These are phyloP conservation scores for Beroe forskalii DNA, from an alignment of 37 sponge, comb jelly and placozoan species.

Conservation along the genomic window DNA sequence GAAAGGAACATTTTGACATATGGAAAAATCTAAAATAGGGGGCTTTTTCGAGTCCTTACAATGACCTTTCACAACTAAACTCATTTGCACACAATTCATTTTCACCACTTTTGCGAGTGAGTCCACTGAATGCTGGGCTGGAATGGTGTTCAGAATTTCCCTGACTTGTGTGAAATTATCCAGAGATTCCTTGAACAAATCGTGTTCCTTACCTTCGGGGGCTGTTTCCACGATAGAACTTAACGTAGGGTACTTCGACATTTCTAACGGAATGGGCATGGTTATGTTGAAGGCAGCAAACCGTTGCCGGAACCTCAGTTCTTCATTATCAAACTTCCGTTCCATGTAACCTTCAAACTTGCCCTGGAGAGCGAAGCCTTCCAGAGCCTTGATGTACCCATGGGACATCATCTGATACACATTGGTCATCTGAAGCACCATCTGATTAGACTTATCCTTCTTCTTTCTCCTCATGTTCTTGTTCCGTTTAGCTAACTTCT, in stretches of 20 bases:
- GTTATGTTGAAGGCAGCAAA: constrained; percentile 77
- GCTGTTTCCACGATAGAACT: constrained; percentile 67
- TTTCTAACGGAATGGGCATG: constrained; percentile 76
- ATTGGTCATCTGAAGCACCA: constrained; percentile 53
- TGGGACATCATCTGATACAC: constrained; percentile 52
- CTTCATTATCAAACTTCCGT: constrained; percentile 68
- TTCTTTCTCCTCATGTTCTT: constrained; percentile 67
- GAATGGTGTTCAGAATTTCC: not conserved
- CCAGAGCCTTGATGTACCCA: constrained; percentile 34
- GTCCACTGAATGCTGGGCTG: constrained; percentile 34
- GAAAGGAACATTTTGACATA: constrained; percentile 84
- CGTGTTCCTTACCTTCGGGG: constrained; percentile 71
- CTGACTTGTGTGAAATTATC: constrained; percentile 65
- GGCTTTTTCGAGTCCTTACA: constrained; percentile 73
- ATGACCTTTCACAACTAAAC: constrained; percentile 85
- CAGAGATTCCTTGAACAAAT: constrained; percentile 73
- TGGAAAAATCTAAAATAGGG: constrained; percentile 78
- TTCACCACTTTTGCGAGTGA: constrained; percentile 76
- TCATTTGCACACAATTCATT: constrained; percentile 88
- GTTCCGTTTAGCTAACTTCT: constrained; percentile 71
- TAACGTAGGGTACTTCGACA: constrained; percentile 72
- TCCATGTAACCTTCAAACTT: not conserved
- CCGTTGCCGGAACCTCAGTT: constrained; percentile 74
- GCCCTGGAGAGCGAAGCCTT: constrained; percentile 46
- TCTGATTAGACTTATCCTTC: constrained; percentile 70